Evolutionary conservation across 2,888 invertebrate genomes (phyloP), one percentile per base, ranked within the genome.

Genomic region (Oscheius myriophilus): DNA sequence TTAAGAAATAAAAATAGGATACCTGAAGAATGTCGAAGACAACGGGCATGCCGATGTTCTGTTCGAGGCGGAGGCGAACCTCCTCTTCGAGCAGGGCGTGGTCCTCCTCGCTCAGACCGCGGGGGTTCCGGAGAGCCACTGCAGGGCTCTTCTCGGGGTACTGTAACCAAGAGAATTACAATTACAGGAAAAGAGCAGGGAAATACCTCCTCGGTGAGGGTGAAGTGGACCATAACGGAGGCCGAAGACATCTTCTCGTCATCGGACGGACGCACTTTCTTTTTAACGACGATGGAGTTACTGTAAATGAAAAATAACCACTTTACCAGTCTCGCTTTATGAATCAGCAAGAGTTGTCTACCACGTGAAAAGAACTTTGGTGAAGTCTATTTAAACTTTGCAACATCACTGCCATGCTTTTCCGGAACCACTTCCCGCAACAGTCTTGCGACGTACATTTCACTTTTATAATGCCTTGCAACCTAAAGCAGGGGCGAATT

Each of bases 1-100:
- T 1, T 11, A 61, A 25, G 46, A 61, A 6, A 18, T 6, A 23
- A 23, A 6, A 14, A 52, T 2, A 16, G 4, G 26, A 33, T 14
- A 69, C 72, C 58, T 72, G 72, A n/a, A 72, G 25, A 41, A 69
- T 58, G 16, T 72, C 72, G 46, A 65, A 72, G 39, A 72, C 62
- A 18, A 69, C 63, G 42, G 69, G 72, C 65, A 66, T 66, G 21
- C 72, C 72, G n/a, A 46, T n/a, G 46, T 46, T 45, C 45, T 72
- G 66, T 33, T 39, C 25, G 43, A 72, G 23, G 58, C 65, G 53
- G 21, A 54, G 41, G 18, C 51, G 41, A 14, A 72, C 61, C 23
- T 55, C 41, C 18, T n/a, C 23, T 23, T 55, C 25, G 23, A 72
- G 43, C 33, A n/a, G 18, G 3, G 25, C 6, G 12, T 59, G 61